Conservation (phyloP, 2,888 invertebrate species). For the Epiperipatus broadwayi region DNA sequence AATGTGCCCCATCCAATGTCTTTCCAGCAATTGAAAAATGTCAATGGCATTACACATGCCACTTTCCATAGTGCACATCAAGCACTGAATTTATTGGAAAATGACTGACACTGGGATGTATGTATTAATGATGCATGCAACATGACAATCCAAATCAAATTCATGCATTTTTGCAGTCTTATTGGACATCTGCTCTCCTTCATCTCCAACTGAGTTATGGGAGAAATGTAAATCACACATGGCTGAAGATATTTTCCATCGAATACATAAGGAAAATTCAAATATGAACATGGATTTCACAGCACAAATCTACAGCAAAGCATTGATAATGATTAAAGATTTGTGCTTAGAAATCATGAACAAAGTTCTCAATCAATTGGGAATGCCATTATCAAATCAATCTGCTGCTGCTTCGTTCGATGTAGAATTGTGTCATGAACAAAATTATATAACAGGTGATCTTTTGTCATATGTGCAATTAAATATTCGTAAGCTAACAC, state of each 20-base stretch:
- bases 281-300: too few relatives aligned
- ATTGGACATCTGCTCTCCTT: constrained; percentile 18
- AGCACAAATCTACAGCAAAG: too few relatives aligned
- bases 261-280: constrained; percentile 4
- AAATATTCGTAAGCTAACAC: too few relatives aligned
- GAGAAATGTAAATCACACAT: constrained; percentile 18
- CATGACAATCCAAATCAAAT: constrained; percentile 14
- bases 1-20: constrained; percentile 11
- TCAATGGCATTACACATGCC: constrained; percentile 15
- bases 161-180: constrained; percentile 18
- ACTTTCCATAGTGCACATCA: constrained; percentile 17
- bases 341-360: too few relatives aligned
- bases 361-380: too few relatives aligned
- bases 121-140: constrained; percentile 21
- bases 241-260: constrained; percentile 19
- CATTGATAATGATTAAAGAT: too few relatives aligned
- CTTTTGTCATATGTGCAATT: too few relatives aligned
- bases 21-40: constrained; percentile 13
- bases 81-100: constrained; percentile 17
- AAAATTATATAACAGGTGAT: too few relatives aligned
- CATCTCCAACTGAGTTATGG: constrained; percentile 19
- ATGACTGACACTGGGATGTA: constrained; percentile 23
- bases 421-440: too few relatives aligned
- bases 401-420: too few relatives aligned
- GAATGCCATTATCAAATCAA: too few relatives aligned